These are phyloP conservation scores for Drosophila guanche DNA, from an alignment of 1,140 invertebrate genomes.

Conservation along the genomic window DNA sequence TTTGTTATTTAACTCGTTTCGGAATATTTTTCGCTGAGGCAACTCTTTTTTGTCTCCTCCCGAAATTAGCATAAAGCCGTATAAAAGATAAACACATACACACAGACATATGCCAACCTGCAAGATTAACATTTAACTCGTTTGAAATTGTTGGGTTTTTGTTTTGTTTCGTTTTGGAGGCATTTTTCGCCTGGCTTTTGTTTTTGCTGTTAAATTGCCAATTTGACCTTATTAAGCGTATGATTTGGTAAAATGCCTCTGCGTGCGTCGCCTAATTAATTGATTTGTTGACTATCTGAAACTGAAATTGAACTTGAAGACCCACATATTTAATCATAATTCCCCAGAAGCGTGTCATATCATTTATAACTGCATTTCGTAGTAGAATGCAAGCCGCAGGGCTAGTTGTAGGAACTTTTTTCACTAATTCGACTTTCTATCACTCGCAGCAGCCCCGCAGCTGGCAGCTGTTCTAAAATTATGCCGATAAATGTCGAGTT, in stretches of 20 bases:
- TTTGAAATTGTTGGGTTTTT: constrained; percentile 18
- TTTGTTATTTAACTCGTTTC: constrained; percentile 77
- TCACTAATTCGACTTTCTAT: no score
- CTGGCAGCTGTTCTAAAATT: no score
- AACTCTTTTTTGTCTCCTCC: constrained; percentile 28
- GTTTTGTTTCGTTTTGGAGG: constrained; percentile 11
- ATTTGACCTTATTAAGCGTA: constrained; percentile 68
- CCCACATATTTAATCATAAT: constrained; percentile 61
- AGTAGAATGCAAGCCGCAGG: no score
- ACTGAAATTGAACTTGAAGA: constrained; percentile 36
- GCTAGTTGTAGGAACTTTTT: no score
- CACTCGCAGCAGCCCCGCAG: no score
- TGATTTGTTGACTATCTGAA: constrained; percentile 39
- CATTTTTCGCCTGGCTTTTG: constrained; percentile 13
- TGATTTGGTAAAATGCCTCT: constrained; percentile 49
- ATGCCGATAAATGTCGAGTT: constrained; percentile 6
- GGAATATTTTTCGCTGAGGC: constrained; percentile 56
- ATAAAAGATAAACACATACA: constrained; percentile 24
- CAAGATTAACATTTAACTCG: constrained; percentile 29
- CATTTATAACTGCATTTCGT: no score
- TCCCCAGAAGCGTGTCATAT: constrained; percentile 55
- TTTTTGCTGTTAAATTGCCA: constrained; percentile 45
- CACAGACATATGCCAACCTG: constrained; percentile 16
- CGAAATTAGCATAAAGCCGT: constrained; percentile 41
- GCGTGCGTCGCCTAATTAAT: constrained; percentile 63